These are phyloP conservation scores for Rhinoraja longicauda DNA, from an alignment of 2,797 vertebrate species.

Conservation along the genomic window DNA sequence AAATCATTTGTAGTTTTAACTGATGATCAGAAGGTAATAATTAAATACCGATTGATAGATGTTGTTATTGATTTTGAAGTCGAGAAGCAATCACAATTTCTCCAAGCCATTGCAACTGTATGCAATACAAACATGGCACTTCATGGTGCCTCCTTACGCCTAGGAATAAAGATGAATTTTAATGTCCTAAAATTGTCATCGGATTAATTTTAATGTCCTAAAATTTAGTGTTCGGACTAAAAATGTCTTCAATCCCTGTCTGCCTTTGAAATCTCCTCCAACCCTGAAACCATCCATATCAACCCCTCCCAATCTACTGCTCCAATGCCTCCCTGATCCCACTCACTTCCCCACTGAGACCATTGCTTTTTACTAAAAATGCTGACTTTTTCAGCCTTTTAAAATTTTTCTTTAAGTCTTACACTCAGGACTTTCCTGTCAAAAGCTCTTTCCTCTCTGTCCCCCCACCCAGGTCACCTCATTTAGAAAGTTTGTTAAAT, in stretches of 20 bases:
- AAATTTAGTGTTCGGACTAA: not conserved
- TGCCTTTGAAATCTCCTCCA: not conserved
- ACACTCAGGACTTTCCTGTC: not conserved
- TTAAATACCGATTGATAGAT: not conserved
- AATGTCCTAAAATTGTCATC: not conserved
- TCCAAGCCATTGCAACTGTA: too few relatives aligned
- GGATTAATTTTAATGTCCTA: not conserved
- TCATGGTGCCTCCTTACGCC: not conserved
- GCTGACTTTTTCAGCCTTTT: not conserved
- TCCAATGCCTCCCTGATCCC: not conserved
- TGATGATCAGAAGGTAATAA: not conserved
- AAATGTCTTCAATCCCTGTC: not conserved
- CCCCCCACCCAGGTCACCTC: not conserved
- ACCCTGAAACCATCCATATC: not conserved
- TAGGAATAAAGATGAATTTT: not conserved
- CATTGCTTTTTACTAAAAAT: too few relatives aligned
- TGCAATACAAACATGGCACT: too few relatives aligned
- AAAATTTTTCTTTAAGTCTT: not conserved
- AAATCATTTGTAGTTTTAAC: not conserved
- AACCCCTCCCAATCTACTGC: not conserved
- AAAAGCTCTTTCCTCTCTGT: not conserved
- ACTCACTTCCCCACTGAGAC: not conserved
- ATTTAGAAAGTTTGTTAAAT: not conserved
- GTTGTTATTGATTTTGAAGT: not conserved
- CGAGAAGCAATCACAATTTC: not conserved